Base-by-base conservation (phyloP, 2,888 invertebrate species). In the Chaetoderma sp. region DNA sequence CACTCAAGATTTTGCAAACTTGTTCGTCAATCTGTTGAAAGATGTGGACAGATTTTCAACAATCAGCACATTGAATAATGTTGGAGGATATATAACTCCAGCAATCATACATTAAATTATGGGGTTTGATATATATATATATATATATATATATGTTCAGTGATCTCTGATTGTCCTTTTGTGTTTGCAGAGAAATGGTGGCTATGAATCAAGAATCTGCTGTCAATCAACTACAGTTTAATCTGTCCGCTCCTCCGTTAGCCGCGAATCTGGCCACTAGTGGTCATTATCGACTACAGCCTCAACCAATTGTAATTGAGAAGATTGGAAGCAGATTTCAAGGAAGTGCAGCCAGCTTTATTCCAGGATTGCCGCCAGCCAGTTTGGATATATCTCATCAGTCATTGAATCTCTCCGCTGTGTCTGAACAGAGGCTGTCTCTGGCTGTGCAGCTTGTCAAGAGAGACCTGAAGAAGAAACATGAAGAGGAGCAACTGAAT, bases 151-250 rank as follows among this genome's bases (percentile, higher is more conserved):
- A n/a, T n/a, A n/a, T n/a, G n/a, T n/a, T n/a, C n/a, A n/a, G n/a
- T n/a, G n/a, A n/a, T n/a, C n/a, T n/a, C n/a, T n/a, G n/a, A n/a
- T n/a, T n/a, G n/a, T n/a, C n/a, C n/a, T n/a, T n/a, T n/a, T n/a
- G n/a, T n/a, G n/a, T n/a, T n/a, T n/a, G n/a, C n/a, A n/a, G n/a
- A n/a, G n/a, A n/a, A n/a, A n/a, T n/a, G n/a, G n/a, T n/a, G n/a
- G n/a, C n/a, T n/a, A n/a, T n/a, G n/a, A n/a, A n/a, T n/a, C n/a
- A n/a, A n/a, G n/a, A n/a, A n/a, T n/a, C n/a, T n/a, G n/a, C n/a
- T n/a, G n/a, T n/a, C n/a, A 83, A 83, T 61, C 82, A 83, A 68
- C 72, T 83, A 30, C 75, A 78, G 68, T 83, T 83, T 62, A 81
- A 82, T 60, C 55, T 81, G 18, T 72, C 68, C 58, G 76, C 76